Evolutionary conservation across 2,797 vertebrate genomes (phyloP).

Genomic region (Paratrypauchen microcephalus): DNA sequence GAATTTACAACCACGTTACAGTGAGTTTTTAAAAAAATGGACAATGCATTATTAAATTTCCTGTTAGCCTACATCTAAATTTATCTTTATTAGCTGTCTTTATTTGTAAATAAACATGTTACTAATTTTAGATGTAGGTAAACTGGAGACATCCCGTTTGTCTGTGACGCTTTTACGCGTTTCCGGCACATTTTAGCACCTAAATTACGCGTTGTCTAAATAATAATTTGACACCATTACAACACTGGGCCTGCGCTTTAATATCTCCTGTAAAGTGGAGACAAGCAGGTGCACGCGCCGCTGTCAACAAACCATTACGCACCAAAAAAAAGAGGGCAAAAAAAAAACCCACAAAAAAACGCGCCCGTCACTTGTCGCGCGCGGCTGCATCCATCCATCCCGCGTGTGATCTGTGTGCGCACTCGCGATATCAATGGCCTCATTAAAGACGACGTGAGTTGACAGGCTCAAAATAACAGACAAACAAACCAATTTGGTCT

Average conservation of each 20-base stretch:
- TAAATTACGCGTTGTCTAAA: background rate
- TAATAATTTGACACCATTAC: background rate
- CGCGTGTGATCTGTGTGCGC: slow-evolving; percentile 31
- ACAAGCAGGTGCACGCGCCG: slow-evolving; percentile 50
- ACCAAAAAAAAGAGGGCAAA: slow-evolving; percentile 23
- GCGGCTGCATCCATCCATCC: too few relatives aligned
- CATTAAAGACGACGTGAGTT: slow-evolving; percentile 13
- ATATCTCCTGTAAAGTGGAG: slow-evolving; percentile 23
- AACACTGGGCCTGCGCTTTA: background rate
- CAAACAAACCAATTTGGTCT: slow-evolving; percentile 31
- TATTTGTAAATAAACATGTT: background rate
- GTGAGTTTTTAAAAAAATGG: background rate
- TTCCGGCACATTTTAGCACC: background rate
- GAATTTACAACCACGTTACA: background rate
- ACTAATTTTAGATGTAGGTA: too few relatives aligned
- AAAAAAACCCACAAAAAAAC: too few relatives aligned
- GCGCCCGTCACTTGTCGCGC: slow-evolving; percentile 34
- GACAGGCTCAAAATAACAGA: slow-evolving; percentile 23
- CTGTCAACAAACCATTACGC: slow-evolving; percentile 28
- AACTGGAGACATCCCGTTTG: background rate
- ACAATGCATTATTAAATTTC: background rate
- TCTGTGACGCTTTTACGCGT: background rate
- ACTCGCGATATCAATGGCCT: slow-evolving; percentile 23
- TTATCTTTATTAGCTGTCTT: background rate
- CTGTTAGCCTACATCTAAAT: background rate